Conservation (phyloP, 2,797 vertebrate species). For the Trichosurus vulpecula region DNA sequence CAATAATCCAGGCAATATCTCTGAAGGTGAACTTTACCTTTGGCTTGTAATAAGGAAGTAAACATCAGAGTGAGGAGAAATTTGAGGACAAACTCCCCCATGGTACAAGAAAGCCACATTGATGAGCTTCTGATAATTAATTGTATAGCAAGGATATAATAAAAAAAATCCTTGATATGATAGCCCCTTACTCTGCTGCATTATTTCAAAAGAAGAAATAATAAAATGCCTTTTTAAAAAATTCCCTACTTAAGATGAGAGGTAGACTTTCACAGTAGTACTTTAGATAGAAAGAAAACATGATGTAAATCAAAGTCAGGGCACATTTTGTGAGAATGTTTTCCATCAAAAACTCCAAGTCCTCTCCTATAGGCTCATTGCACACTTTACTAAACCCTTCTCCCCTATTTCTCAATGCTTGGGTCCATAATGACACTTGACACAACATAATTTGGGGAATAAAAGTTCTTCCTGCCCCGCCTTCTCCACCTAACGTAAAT, state of each 20-base stretch:
- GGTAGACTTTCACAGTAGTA: conserved; percentile 84
- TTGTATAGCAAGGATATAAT: conserved; percentile 65
- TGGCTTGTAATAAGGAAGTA: conserved; percentile 82
- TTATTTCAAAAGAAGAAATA: conserved; percentile 78
- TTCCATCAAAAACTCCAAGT: conserved; percentile 61
- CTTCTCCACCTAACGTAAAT: conserved; percentile 41
- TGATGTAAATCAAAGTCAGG: conserved; percentile 69
- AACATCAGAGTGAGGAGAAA: conserved; percentile 72
- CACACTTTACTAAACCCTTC: conserved; percentile 64
- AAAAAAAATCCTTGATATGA: conserved; percentile 66
- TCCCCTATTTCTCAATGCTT: conserved; percentile 53
- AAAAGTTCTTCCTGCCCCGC: conserved; percentile 54
- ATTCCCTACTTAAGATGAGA: conserved; percentile 83
- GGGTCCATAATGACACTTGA: conserved; percentile 63
- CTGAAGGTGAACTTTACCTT: conserved; percentile 82
- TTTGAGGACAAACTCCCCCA: conserved; percentile 33
- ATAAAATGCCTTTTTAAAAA: conserved; percentile 72
- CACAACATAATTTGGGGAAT: conserved; percentile 65
- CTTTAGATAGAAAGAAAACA: conserved; percentile 79
- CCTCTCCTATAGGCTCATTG: conserved; percentile 55
- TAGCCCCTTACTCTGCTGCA: conserved; percentile 77
- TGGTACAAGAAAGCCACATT: conserved; percentile 61
- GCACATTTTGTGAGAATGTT: conserved; percentile 56
- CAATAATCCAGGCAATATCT: conserved; percentile 76
- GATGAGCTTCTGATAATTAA: conserved; percentile 72